A percentile compares a stretch with the other conserved stretches of the same genome.
Conservation (phyloP, 2,797 vertebrate species). For the Mergus octosetaceus region DNA sequence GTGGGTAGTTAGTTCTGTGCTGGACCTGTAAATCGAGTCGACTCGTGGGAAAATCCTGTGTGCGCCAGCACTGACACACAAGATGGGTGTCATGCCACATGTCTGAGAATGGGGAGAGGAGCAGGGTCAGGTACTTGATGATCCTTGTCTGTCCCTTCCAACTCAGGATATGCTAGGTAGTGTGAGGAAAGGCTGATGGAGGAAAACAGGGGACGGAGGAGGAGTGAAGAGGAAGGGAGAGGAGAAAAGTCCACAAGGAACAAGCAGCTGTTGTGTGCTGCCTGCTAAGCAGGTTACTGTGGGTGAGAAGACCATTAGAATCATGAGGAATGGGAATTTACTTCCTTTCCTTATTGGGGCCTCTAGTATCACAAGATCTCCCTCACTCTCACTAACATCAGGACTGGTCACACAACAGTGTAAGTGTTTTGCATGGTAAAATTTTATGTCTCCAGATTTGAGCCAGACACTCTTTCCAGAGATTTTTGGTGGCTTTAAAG, state of each 20-base stretch:
- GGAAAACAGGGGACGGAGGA: background rate
- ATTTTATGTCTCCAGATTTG: background rate
- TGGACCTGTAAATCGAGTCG: background rate
- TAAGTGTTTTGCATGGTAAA: background rate
- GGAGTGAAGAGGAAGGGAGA: background rate
- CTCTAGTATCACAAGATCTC: background rate
- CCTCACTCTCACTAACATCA: background rate
- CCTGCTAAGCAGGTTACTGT: background rate
- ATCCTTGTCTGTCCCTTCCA: background rate
- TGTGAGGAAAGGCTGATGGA: background rate
- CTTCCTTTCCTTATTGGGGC: background rate
- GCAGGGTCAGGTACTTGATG: background rate
- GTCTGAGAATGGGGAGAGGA: background rate
- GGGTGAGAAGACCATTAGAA: background rate
- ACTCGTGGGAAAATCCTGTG: background rate
- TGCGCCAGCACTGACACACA: background rate
- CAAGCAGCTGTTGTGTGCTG: background rate
- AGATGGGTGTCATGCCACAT: fast-evolving
- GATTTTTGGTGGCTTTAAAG: background rate
- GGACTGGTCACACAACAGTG: background rate
- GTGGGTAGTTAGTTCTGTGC: background rate
- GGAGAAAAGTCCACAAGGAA: background rate
- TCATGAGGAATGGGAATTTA: background rate
- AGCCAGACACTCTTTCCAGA: background rate
- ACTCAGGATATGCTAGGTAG: background rate